Conservation (phyloP, 92 coral and sea anemone genomes). For the Micromussa lordhowensis region DNA sequence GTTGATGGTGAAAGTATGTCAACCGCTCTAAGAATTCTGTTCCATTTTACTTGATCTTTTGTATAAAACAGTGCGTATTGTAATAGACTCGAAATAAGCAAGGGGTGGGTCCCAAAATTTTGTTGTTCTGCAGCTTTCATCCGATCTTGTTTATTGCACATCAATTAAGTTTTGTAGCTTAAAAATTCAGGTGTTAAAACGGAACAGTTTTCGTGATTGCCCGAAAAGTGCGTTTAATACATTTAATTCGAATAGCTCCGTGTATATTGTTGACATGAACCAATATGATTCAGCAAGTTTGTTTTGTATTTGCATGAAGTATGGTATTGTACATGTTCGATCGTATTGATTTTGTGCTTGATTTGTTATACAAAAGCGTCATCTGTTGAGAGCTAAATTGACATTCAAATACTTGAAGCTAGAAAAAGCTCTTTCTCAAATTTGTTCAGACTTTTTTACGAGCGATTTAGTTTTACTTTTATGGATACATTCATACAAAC, state of each 20-base stretch:
- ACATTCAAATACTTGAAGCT: conserved; percentile 19
- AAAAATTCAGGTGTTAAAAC: neutral
- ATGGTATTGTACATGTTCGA: conserved; percentile 23
- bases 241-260: neutral
- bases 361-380: conserved; percentile 13
- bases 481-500: neutral
- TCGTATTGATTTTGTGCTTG: conserved; percentile 27
- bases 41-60: too few relatives aligned
- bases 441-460: neutral
- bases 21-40: neutral
- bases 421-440: neutral
- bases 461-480: neutral
- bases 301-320: conserved; percentile 13
- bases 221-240: neutral
- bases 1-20: neutral
- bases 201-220: conserved; percentile 20
- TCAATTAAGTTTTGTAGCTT: neutral
- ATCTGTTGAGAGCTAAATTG: conserved; percentile 19
- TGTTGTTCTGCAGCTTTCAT: neutral
- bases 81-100: neutral
- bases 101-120: conserved; percentile 22
- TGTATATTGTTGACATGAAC: neutral
- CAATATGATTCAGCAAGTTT: conserved; percentile 41
- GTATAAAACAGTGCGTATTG: neutral
- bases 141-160: neutral